Base-by-base conservation (phyloP, 2,797 vertebrate genomes). In the Pyrrhura leucotis region DNA sequence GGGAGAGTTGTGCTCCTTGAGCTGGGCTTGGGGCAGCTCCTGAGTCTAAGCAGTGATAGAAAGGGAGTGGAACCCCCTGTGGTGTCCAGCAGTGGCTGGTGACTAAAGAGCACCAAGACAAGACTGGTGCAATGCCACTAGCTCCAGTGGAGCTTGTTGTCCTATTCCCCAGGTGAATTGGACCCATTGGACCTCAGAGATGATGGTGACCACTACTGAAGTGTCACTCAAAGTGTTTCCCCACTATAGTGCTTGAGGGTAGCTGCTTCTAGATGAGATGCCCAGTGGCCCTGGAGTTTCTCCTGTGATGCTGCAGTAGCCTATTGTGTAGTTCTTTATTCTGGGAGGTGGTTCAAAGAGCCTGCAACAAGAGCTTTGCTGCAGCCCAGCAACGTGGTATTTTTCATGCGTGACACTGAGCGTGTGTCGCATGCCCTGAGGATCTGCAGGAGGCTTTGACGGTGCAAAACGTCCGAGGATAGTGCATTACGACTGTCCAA, bases 401-500 rank as follows among this genome's bases (percentile, higher is more conserved):
- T 89, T 75, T 75, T 89, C 25, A 39, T 33, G 40, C 8, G 1
- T 4, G 14, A 26, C 40, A 23, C 31, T 50, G 29, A 35, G 22
- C 2, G 1, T 50, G 29, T n/a, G 14, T 4, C 63, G 29, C 56
- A 3, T n/a, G 6, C 47, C 59, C 81, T 33, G 54, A 63, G 51
- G 90, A n/a, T 31, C 44, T 74, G 83, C 79, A 51, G 67, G 68
- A 91, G 86, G 69, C 39, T 87, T 82, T 69, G 29, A 45, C n/a
- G 58, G 16, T 56, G 44, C 63, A 61, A 10, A 79, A 61, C 1
- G 1, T 58, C 77, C 6, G 3, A 2, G 9, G 35, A 29, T 26
- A 82, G 68, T 23, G n/a, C 42, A 44, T 72, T 54, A 92, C 42
- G 44, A 80, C 63, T 88, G 65, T 93, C 81, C 72, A 47, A 74